Evolutionary conservation across 1,140 invertebrate genomes (phyloP), one percentile per base, ranked within the genome.

Genomic region (Papilio polytes): DNA sequence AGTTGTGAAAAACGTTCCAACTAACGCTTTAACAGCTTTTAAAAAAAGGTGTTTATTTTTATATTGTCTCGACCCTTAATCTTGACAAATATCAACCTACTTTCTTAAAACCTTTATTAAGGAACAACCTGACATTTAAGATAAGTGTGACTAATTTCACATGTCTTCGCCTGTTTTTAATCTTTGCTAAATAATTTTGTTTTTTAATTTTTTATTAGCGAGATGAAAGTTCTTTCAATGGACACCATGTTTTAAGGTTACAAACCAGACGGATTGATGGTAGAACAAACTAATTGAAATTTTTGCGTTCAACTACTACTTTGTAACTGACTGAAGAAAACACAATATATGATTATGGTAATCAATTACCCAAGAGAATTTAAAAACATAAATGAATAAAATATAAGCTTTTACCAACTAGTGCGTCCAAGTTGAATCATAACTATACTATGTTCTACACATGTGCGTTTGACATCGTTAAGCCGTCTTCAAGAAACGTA

Each of bases 21-120:
- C 63, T 74, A 74, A 74, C 72, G 72, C 72, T 74, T 41, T 46
- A 46, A n/a, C 72, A 74, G 72, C 72, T 74, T 74, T 74, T 74
- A 70, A 26, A 70, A 70, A 70, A 63, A 70, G 63, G 63, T 70
- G 63, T 70, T 70, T 31, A 70, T 70, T 70, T 70, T 70, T 70
- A 31, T 70, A 70, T 70, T 70, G 63, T 70, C 26, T 70, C 63
- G 63, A 70, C 63, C 63, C 63, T 70, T 70, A 70, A 70, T 31
- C 22, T 70, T 70, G 63, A 26, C 63, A 70, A 70, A 70, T 70
- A 31, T 31, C 63, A 15, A 31, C 63, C 26, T 31, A 70, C 63
- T 70, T 70, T 70, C 63, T 70, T 20, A 70, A 63, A 70, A 70
- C 63, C 9, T 70, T 70, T 70, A 70, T 70, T 70, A 70, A 70